Conservation (phyloP, 2,888 invertebrate species). For the Napeogenes sylphis region DNA sequence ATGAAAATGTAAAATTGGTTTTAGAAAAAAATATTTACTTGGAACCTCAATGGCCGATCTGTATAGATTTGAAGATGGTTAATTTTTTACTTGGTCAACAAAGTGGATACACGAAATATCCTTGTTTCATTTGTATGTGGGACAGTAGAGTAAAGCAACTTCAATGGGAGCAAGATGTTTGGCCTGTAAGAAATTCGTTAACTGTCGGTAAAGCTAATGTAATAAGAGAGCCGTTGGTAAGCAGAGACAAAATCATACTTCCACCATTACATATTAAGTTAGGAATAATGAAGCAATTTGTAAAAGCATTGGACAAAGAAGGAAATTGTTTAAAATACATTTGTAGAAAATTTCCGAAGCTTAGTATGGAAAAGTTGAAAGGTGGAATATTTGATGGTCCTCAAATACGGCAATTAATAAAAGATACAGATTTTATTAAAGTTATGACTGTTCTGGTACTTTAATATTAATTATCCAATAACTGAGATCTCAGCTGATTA, state of each 20-base stretch:
- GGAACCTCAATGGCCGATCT: not conserved
- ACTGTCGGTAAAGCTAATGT: slow-evolving; percentile 9
- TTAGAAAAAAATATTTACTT: slow-evolving; percentile 7
- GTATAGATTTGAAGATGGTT: slow-evolving; percentile 16
- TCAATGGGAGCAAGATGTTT: slow-evolving; percentile 3
- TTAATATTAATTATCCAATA: too few species aligned
- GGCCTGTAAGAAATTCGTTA: slow-evolving; percentile 3
- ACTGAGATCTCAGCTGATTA: too few species aligned
- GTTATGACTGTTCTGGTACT: too few species aligned
- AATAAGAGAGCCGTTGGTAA: slow-evolving; percentile 6
- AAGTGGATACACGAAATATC: slow-evolving; percentile 21
- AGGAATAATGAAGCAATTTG: too few species aligned
- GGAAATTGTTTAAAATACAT: slow-evolving; percentile 8
- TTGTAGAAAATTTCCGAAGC: slow-evolving; percentile 9
- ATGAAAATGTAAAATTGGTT: slow-evolving; percentile 1
- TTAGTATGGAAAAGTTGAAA: slow-evolving; percentile 13
- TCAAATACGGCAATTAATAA: too few species aligned
- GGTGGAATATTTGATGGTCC: slow-evolving; percentile 4
- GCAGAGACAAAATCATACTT: slow-evolving; percentile 9
- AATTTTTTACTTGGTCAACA: slow-evolving; percentile 23
- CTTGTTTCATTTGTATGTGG: slow-evolving; percentile 13
- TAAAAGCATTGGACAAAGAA: slow-evolving; percentile 8
- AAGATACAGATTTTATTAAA: too few species aligned
- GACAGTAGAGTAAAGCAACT: slow-evolving; percentile 12
- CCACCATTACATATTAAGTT: slow-evolving; percentile 8